Conservation (phyloP, 2,888 invertebrate genomes). For the Metellina segmentata region DNA sequence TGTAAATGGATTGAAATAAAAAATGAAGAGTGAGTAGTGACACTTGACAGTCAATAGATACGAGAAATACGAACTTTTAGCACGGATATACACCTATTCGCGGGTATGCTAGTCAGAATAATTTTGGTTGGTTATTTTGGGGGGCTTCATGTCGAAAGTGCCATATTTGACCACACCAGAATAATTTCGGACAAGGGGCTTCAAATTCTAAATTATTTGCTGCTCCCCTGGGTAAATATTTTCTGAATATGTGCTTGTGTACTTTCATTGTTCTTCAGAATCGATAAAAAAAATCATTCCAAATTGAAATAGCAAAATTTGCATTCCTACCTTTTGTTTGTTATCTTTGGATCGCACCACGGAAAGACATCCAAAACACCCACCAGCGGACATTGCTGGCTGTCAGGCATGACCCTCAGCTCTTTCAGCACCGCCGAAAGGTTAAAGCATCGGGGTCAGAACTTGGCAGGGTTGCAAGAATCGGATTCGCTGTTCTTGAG, state of each 20-base stretch:
- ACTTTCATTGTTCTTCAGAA: background rate
- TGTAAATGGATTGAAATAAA: no score
- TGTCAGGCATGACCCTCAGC: constrained; percentile 17
- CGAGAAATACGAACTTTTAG: no score
- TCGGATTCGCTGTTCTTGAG: constrained; percentile 3
- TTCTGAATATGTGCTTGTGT: background rate
- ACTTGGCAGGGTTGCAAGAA: constrained; percentile 28
- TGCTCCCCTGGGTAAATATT: background rate
- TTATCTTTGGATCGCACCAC: constrained; percentile 26
- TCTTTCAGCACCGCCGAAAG: constrained; percentile 25
- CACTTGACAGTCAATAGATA: no score
- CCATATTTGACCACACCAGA: no score
- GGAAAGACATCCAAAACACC: constrained; percentile 43
- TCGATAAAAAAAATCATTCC: background rate
- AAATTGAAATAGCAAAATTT: no score
- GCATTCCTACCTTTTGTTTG: constrained; percentile 44
- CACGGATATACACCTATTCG: no score
- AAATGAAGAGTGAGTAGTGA: no score
- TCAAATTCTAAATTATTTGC: no score
- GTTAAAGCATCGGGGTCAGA: constrained; percentile 25
- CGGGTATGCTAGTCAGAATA: no score
- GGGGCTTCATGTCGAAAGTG: no score
- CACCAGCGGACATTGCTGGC: constrained; percentile 41
- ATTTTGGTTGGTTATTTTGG: no score
- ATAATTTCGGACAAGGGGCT: no score